These are phyloP conservation scores for Homarus americanus DNA, from an alignment of 1,140 invertebrate species.

Conservation along the genomic window DNA sequence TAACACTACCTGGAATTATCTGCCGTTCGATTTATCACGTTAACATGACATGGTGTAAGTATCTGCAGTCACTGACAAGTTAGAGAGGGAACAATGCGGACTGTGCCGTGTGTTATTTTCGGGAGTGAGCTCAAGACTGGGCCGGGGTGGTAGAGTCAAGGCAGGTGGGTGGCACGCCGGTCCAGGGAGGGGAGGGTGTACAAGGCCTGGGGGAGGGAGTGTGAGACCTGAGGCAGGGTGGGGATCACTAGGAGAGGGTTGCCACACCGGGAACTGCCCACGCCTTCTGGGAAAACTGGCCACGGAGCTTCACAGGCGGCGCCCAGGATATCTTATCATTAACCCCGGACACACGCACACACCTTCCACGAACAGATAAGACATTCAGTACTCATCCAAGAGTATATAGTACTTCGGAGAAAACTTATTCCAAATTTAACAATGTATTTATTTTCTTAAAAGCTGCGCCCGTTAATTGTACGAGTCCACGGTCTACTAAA, in stretches of 20 bases:
- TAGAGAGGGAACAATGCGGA: not conserved
- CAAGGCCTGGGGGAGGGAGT: too few relatives aligned
- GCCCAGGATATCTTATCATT: not conserved
- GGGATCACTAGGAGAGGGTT: not conserved
- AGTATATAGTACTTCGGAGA: too few relatives aligned
- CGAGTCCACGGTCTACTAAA: too few relatives aligned
- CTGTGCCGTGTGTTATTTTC: not conserved
- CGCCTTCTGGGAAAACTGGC: not conserved
- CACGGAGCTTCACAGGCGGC: not conserved
- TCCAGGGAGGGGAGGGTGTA: not conserved
- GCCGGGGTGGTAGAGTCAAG: not conserved
- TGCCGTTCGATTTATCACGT: too few relatives aligned
- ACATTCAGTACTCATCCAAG: too few relatives aligned
- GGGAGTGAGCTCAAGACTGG: not conserved
- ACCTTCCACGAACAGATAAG: too few relatives aligned
- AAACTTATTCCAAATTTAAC: too few relatives aligned
- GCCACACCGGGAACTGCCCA: slow-evolving; percentile 1
- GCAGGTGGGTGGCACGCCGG: not conserved
- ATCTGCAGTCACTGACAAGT: too few relatives aligned
- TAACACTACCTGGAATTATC: too few relatives aligned
- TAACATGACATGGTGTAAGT: too few relatives aligned
- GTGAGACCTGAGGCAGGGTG: not conserved
- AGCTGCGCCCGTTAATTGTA: too few relatives aligned
- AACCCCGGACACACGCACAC: not conserved
- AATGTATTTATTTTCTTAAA: too few relatives aligned